Percentiles rank a stretch among this genome's conserved stretches.
Evolutionary conservation across 2,888 invertebrate genomes (phyloP).

Genomic region (Tinea trinotella): DNA sequence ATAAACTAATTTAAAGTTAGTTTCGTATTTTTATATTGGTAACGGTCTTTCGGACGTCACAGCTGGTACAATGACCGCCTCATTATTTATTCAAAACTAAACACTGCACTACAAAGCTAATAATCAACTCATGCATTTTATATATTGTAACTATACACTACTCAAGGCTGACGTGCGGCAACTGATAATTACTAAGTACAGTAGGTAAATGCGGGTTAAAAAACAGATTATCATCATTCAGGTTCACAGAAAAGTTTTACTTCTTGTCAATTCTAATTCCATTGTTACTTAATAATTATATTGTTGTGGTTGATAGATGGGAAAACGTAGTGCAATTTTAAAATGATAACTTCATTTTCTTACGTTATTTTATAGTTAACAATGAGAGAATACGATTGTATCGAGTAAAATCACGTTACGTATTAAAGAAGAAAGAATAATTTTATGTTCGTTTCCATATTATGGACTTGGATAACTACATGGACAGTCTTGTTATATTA

Average conservation of each 20-base stretch:
- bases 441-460: background rate
- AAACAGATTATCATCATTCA: background rate
- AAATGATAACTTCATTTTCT: too few relatives aligned
- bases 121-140: background rate
- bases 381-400: background rate
- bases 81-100: background rate
- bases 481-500: background rate
- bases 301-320: background rate
- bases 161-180: constrained; percentile 1
- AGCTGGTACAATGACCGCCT: background rate
- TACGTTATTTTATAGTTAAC: background rate
- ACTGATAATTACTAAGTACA: background rate
- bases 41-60: background rate
- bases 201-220: background rate
- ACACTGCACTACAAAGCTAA: background rate
- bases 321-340: background rate
- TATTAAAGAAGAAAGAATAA: too few relatives aligned
- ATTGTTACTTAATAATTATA: constrained; percentile 6
- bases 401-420: background rate
- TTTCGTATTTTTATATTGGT: too few relatives aligned
- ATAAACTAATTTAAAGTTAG: too few relatives aligned
- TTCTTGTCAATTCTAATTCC: background rate
- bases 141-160: constrained; percentile 1
- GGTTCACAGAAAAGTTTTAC: background rate
- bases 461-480: background rate